A percentile compares a stretch with the other conserved stretches of the same genome.
Evolutionary conservation across 2,888 invertebrate genomes (phyloP).

Genomic region (Teleiodes luculella): DNA sequence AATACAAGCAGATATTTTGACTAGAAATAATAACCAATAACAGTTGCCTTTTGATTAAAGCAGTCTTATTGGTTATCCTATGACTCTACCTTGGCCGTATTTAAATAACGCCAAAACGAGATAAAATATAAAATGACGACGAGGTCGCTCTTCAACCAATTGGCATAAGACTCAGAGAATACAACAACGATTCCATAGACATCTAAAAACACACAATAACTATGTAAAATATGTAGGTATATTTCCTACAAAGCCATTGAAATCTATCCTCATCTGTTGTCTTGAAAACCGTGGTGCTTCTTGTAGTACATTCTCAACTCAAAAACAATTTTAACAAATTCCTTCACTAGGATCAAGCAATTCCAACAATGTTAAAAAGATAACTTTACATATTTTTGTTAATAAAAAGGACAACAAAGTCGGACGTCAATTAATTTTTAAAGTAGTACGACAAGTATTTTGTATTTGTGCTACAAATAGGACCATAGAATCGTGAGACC

Average conservation of each 20-base stretch:
- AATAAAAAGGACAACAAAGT: too few relatives aligned
- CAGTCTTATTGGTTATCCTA: not conserved
- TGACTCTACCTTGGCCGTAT: not conserved
- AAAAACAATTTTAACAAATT: too few relatives aligned
- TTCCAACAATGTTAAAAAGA: too few relatives aligned
- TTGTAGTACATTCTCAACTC: not conserved
- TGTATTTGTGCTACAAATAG: too few relatives aligned
- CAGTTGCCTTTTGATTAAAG: not conserved
- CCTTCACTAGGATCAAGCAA: too few relatives aligned
- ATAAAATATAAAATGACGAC: slow-evolving; percentile 22
- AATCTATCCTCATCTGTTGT: too few relatives aligned
- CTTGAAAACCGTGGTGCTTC: too few relatives aligned
- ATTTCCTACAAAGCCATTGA: not conserved
- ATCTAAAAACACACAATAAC: slow-evolving; percentile 15
- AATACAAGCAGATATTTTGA: not conserved
- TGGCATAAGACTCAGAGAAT: slow-evolving; percentile 36
- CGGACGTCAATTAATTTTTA: too few relatives aligned
- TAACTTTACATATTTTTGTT: too few relatives aligned
- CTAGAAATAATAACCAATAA: not conserved
- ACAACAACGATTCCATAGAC: slow-evolving; percentile 33
- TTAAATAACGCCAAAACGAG: not conserved
- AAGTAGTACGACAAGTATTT: too few relatives aligned
- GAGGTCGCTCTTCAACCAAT: slow-evolving; percentile 30
- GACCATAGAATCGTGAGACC: too few relatives aligned
- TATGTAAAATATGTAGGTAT: not conserved